Evolutionary conservation across 1,140 invertebrate species (phyloP).

Genomic region (Leptoteleia sp.): DNA sequence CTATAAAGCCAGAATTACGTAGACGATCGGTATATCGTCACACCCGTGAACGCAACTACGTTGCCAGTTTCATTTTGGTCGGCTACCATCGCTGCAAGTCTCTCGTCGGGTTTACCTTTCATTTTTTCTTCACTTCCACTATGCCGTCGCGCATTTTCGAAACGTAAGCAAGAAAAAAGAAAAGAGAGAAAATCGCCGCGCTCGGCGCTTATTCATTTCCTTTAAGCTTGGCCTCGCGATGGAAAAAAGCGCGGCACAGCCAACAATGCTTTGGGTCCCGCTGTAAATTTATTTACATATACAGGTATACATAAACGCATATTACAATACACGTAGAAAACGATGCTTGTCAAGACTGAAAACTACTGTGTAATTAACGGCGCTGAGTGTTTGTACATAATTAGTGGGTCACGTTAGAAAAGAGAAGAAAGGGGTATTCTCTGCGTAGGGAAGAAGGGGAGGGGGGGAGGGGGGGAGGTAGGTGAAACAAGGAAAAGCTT

Average conservation of each 20-base stretch:
- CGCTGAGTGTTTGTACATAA: constrained; percentile 72
- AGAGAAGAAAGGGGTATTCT: constrained; percentile 33
- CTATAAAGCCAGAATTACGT: too few species aligned
- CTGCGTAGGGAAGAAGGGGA: neutral
- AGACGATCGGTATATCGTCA: too few species aligned
- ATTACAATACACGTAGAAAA: constrained; percentile 33
- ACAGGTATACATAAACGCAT: constrained; percentile 22
- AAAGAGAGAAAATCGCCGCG: neutral
- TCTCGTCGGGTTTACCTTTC: constrained; percentile 1
- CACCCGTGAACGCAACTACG: too few species aligned
- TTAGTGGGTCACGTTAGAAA: constrained; percentile 70
- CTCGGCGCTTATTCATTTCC: constrained; percentile 10
- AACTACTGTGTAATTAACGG: constrained; percentile 58
- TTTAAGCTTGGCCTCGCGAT: neutral
- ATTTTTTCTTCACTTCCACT: constrained; percentile 3
- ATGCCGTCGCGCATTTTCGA: neutral
- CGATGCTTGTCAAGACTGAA: constrained; percentile 40
- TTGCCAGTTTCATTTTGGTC: too few species aligned
- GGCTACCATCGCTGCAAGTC: constrained; percentile 8
- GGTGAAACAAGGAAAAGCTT: constrained; percentile 6
- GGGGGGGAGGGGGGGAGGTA: constrained; percentile 3
- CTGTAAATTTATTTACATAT: constrained; percentile 23
- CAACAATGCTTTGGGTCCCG: constrained; percentile 11
- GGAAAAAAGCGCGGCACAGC: constrained; percentile 12
- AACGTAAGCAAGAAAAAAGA: constrained; percentile 10